A percentile compares a stretch with the other conserved stretches of the same genome.
Evolutionary conservation across 2,113 vertebrate genomes (phyloP).

Genomic region (Urocynchramus pylzowi): DNA sequence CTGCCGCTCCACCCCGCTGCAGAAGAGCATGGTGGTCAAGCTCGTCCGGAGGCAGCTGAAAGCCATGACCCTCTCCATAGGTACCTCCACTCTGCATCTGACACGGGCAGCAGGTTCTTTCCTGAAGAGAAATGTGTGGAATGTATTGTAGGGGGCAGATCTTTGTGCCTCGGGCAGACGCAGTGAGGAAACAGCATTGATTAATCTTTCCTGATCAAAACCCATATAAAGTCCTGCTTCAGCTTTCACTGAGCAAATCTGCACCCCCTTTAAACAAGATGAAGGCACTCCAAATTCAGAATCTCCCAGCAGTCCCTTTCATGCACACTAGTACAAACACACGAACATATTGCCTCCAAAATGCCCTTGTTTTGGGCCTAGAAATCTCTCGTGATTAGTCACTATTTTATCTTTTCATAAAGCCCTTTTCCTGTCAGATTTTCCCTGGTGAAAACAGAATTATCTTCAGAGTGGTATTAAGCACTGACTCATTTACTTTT

Average conservation of each 20-base stretch:
- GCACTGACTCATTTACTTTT: neutral
- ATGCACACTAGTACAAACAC: neutral
- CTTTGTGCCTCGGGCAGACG: neutral
- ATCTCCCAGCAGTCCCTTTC: neutral
- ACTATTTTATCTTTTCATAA: neutral
- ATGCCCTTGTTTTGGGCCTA: neutral
- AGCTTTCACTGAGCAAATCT: neutral
- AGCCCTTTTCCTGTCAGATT: neutral
- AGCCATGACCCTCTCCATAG: conserved; percentile 89
- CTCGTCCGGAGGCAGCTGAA: conserved; percentile 77
- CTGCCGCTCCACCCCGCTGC: conserved; percentile 86
- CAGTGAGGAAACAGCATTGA: neutral
- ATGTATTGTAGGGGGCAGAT: fast-evolving
- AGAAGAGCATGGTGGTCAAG: conserved; percentile 88
- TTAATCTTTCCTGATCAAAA: neutral
- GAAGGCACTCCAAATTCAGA: neutral
- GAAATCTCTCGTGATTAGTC: neutral
- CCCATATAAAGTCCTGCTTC: neutral
- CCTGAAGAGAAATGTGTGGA: neutral
- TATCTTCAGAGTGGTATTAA: neutral
- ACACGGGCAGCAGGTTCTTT: neutral
- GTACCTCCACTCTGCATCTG: conserved; percentile 26
- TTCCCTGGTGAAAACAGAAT: neutral
- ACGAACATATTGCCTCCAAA: neutral
- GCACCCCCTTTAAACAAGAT: neutral